Evolutionary conservation across 2,888 invertebrate species (phyloP), one percentile per base, ranked within the genome.

Genomic region (Dicroscelio sp.): DNA sequence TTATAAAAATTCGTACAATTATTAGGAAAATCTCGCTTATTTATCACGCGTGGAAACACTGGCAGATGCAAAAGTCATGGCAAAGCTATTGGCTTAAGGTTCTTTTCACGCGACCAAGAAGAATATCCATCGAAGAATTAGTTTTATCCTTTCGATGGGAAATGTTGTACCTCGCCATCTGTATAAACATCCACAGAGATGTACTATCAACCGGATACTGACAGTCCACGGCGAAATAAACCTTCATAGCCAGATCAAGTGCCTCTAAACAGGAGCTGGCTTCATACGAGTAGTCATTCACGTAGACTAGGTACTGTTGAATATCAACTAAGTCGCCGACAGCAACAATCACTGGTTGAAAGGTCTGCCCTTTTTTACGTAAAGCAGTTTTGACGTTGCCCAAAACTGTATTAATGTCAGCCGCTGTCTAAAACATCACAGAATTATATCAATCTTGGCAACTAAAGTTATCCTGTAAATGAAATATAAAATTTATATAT

Each of bases 151-250:
- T n/a, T 3, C 20, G 30, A 65, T 35, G 14, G 33, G 0, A n/a
- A 35, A 80, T 67, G 25, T 63, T 31, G 27, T 52, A 84, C 5
- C 31, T 58, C 25, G 76, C 85, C 67, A 65, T 76, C n/a, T 85
- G 85, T 1, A 85, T 38, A 76, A 85, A 76, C 3, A 38, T 31
- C 85, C 85, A 85, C 31, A 85, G 30, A 30, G 85, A 85, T 17
- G 67, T 38, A 38, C 76, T 85, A 12, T 55, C 23, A 6, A 31
- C 31, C 4, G 85, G 85, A 85, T 85, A 85, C 4, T 43, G 17
- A 33, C 76, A 78, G 38, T 76, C 85, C 5, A 76, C 23, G n/a
- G 55, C 30, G 30, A 76, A 78, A 76, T 76, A 85, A 25, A 76
- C 12, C 27, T 78, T 76, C 23, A 85, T 35, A 14, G 67, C 27